Evolutionary conservation across 2,888 invertebrate genomes (phyloP).

Genomic region (Lycocerus yunnanus): DNA sequence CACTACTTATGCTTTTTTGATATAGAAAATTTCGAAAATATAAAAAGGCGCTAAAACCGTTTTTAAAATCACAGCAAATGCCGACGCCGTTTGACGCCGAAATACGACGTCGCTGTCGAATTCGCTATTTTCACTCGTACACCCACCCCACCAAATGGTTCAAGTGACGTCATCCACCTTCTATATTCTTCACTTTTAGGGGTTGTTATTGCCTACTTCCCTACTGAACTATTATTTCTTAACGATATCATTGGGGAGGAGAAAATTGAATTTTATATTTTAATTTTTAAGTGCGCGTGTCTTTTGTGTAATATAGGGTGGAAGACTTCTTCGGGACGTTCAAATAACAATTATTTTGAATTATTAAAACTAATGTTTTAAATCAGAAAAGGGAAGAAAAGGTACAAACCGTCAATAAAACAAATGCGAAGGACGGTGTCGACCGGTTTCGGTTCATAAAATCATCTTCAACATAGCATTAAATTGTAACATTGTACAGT

Average conservation of each 20-base stretch:
- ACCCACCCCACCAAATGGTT: conserved; percentile 37
- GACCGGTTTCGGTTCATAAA: too few relatives aligned
- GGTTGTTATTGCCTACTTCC: conserved; percentile 41
- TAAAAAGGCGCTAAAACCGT: conserved; percentile 8
- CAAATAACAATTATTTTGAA: background rate
- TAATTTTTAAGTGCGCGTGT: background rate
- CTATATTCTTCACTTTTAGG: conserved; percentile 5
- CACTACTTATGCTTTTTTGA: background rate
- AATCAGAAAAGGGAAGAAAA: too few relatives aligned
- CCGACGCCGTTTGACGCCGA: conserved; percentile 29
- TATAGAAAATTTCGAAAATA: background rate
- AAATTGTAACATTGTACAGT: too few relatives aligned
- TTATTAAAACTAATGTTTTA: background rate
- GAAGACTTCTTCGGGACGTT: background rate
- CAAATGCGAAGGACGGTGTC: too few relatives aligned
- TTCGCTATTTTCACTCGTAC: conserved; percentile 20
- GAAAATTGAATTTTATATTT: conserved; percentile 20
- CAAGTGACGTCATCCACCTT: conserved; percentile 35
- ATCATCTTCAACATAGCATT: too few relatives aligned
- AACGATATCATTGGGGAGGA: conserved; percentile 9
- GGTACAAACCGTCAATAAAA: too few relatives aligned
- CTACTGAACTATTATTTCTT: conserved; percentile 41
- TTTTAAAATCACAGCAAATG: background rate
- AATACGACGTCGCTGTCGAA: conserved; percentile 32
- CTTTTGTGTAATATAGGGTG: background rate